Base-by-base conservation (phyloP, 2,797 vertebrate genomes). In the Aphelocoma californica region DNA sequence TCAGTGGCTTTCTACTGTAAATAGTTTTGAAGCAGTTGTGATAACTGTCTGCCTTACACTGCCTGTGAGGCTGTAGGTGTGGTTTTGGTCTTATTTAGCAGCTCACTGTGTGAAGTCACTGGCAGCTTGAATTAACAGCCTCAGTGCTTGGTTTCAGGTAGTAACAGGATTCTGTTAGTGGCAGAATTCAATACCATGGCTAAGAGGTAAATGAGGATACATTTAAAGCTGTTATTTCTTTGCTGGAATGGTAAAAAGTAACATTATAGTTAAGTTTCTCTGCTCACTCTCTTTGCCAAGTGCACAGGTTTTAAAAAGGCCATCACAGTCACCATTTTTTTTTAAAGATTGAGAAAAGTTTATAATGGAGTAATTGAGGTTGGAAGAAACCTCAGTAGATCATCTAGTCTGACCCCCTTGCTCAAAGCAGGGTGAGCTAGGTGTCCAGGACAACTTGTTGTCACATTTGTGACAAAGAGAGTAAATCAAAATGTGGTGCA, bases 1-100 rank as follows among this genome's bases (percentile, higher is more conserved):
- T 81, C 93, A 95, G 86, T 80, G 42, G 11, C 48, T 77, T 93
- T 97, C 51, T 93, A 65, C 93, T 94, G 97, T 95, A 96, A 97
- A 85, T 77, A 75, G 58, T 67, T 79, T 57, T 44, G 81, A 94
- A 93, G 77, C 45, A 31, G 73, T 90, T 45, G 14, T 65, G 38
- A 51, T 60, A 79, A 56, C 50, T 74, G 47, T 70, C n/a, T 40
- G 44, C 81, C 61, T 70, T 72, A 44, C 12, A 23, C 79, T 91
- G 66, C 88, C 44, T 94, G 81, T 38, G 57, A 64, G 71, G 45
- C 61, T 79, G 45, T 65, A 82, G 89, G 48, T 81, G 61, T 78
- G 50, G 67, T 61, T 86, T 80, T 84, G 44, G 62, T 74, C 56
- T 65, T 57, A 8, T 5, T 61, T 25, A 40, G 53, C 45, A 81